Conservation (phyloP, 1,140 invertebrate genomes). For the Zaprionus ornatus region DNA sequence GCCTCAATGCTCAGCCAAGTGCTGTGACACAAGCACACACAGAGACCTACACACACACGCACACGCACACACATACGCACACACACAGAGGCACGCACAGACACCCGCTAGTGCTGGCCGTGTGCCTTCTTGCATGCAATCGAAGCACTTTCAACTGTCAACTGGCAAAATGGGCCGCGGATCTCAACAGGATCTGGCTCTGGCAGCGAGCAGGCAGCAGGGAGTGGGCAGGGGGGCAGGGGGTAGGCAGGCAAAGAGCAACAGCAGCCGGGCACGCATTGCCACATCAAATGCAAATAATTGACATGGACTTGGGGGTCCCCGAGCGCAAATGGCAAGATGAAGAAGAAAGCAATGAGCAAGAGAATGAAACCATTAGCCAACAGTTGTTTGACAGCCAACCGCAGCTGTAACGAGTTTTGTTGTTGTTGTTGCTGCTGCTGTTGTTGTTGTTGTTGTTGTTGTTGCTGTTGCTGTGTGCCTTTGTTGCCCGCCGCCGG, state of each 20-base stretch:
- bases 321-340: not conserved
- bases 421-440: conserved; percentile 17
- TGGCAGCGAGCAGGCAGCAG: not conserved
- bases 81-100: not conserved
- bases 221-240: not conserved
- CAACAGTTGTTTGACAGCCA: conserved; percentile 26
- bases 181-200: not conserved
- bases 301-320: conserved; percentile 55
- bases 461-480: conserved; percentile 33
- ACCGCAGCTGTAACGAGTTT: conserved; percentile 50
- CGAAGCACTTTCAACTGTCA: conserved; percentile 57
- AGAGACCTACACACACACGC: conserved; percentile 2
- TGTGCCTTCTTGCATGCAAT: conserved; percentile 36
- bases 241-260: not conserved
- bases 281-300: conserved; percentile 69
- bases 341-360: not conserved
- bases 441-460: conserved; percentile 35
- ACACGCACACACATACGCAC: not conserved
- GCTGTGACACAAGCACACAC: conserved; percentile 8
- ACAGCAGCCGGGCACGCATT: not conserved
- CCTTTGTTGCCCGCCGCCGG: conserved; percentile 43
- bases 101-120: conserved; percentile 1
- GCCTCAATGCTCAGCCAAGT: conserved; percentile 44
- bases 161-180: not conserved
- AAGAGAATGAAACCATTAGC: conserved; percentile 36